These are phyloP conservation scores for Chrysotoxum bicinctum DNA, from an alignment of 2,888 invertebrate species.

Conservation along the genomic window DNA sequence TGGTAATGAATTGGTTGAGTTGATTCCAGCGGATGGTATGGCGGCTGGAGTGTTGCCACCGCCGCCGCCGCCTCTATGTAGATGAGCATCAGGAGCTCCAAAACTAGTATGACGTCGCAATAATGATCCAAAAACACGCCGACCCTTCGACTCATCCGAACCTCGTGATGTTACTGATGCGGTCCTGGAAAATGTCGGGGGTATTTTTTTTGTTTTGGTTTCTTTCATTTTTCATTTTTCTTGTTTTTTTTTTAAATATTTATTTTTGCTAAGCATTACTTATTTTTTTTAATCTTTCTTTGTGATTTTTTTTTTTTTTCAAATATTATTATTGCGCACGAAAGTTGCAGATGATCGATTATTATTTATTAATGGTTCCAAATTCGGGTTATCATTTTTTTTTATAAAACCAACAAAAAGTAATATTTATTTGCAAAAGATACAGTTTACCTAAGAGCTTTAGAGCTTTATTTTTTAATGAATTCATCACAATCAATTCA, in stretches of 20 bases:
- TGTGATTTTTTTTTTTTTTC: conserved; percentile 22
- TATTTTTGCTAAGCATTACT: conserved; percentile 18
- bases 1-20: conserved; percentile 71
- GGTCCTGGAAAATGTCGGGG: conserved; percentile 76
- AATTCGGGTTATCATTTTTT: neutral
- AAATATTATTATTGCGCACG: conserved; percentile 60
- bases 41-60: conserved; percentile 62
- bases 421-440: neutral
- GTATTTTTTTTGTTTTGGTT: conserved; percentile 63
- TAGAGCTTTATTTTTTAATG: too few relatives aligned
- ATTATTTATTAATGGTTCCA: neutral
- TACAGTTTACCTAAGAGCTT: neutral
- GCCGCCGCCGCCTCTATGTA: conserved; percentile 60
- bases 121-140: conserved; percentile 77
- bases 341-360: conserved; percentile 53
- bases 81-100: conserved; percentile 75
- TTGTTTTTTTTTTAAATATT: conserved; percentile 36
- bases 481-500: too few relatives aligned
- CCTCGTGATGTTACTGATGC: conserved; percentile 77
- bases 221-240: conserved; percentile 62
- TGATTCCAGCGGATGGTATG: conserved; percentile 66
- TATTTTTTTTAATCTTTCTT: conserved; percentile 41
- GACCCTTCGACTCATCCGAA: conserved; percentile 77
- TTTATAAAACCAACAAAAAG: neutral
- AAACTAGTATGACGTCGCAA: conserved; percentile 77